Conservation (phyloP, 2,113 vertebrate genomes). For the Larimichthys crocea region DNA sequence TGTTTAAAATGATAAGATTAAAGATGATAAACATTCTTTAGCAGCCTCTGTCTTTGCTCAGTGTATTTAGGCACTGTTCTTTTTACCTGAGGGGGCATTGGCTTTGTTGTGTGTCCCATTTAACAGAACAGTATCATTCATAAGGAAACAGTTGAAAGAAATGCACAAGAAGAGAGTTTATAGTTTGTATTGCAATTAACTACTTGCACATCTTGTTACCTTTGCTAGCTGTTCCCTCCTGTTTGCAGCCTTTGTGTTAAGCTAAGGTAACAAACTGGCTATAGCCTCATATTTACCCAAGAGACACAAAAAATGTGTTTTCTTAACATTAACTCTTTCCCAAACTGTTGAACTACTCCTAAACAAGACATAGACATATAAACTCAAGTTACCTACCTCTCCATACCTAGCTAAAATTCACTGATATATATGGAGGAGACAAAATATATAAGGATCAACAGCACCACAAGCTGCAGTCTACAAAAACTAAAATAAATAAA, state of each 20-base stretch:
- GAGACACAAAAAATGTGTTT: neutral
- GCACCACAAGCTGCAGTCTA: neutral
- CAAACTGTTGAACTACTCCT: neutral
- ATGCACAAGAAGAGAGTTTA: neutral
- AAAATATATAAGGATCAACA: neutral
- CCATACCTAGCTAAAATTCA: neutral
- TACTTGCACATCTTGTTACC: neutral
- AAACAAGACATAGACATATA: too few species aligned
- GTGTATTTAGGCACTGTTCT: neutral
- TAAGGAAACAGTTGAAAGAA: neutral
- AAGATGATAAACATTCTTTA: neutral
- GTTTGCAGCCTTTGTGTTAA: neutral
- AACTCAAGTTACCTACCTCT: too few species aligned
- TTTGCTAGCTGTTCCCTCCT: neutral
- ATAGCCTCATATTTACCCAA: neutral
- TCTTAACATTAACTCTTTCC: neutral
- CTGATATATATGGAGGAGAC: neutral
- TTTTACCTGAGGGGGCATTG: neutral
- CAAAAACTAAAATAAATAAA: neutral
- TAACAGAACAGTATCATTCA: too few species aligned
- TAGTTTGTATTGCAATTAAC: neutral
- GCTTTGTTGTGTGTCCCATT: too few species aligned
- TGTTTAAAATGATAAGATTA: conserved; percentile 36
- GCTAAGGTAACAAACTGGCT: neutral
- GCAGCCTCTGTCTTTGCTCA: conserved; percentile 1